A percentile compares a stretch with the other conserved stretches of the same genome.
phyloP scores from a whole-genome alignment of 2,888 invertebrate genomes.

The Drosophila rellima region DNA sequence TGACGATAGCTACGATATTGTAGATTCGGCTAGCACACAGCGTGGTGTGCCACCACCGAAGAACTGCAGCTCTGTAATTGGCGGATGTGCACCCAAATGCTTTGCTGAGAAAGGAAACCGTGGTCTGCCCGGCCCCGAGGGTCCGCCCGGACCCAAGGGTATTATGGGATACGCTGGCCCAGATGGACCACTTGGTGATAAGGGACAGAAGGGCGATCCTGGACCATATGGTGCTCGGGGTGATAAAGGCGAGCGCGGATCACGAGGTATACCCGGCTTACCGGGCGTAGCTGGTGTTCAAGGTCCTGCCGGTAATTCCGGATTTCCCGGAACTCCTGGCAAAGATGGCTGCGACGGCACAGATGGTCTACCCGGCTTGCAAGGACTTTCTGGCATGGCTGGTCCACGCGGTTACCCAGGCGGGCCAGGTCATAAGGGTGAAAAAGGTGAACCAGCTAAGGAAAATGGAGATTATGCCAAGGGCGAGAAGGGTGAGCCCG shows the following conservation, averaged over 20 bases:
- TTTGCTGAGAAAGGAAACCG: constrained; percentile 95
- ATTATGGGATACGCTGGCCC: constrained; percentile 92
- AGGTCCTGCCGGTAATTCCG: constrained; percentile 86
- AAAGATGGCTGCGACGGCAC: constrained; percentile 98
- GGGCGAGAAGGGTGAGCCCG: constrained; percentile 94
- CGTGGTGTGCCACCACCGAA: constrained; percentile 86
- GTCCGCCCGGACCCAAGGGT: constrained; percentile 91
- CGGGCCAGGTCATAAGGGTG: constrained; percentile 87
- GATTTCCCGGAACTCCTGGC: constrained; percentile 93
- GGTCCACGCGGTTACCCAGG: constrained; percentile 92
- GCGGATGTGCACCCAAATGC: constrained; percentile 93
- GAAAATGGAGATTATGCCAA: constrained; percentile 87
- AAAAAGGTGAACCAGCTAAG: constrained; percentile 92
- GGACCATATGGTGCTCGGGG: constrained; percentile 94
- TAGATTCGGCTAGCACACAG: constrained; percentile 80
- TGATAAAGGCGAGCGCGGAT: constrained; percentile 94
- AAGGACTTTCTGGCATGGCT: constrained; percentile 89
- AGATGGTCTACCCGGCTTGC: constrained; percentile 92
- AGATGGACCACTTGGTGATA: constrained; percentile 94
- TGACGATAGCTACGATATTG: constrained; percentile 84
- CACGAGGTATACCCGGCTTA: constrained; percentile 94
- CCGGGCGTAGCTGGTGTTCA: constrained; percentile 88
- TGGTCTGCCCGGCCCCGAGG: constrained; percentile 91
- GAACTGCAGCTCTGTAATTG: constrained; percentile 88
- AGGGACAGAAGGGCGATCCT: constrained; percentile 95